Evolutionary conservation across 2,797 vertebrate species (phyloP).

Genomic region (Pipistrellus kuhlii): DNA sequence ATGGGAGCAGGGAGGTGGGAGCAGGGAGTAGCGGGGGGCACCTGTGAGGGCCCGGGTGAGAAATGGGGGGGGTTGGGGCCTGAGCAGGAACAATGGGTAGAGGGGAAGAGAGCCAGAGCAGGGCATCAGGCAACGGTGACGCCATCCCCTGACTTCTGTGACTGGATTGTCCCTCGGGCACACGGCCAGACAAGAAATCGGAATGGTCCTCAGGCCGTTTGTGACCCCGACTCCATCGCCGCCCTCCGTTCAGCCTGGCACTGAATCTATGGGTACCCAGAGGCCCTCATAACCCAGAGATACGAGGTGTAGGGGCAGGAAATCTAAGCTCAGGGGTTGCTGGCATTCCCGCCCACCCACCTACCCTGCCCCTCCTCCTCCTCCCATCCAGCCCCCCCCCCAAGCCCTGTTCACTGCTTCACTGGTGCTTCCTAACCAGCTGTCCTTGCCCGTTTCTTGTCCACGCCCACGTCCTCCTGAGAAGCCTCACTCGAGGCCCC

Average conservation of each 20-base stretch:
- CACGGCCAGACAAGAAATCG: neutral
- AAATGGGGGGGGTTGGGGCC: neutral
- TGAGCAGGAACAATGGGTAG: neutral
- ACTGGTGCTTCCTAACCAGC: neutral
- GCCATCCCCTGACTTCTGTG: neutral
- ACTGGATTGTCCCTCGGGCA: neutral
- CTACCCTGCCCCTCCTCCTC: neutral
- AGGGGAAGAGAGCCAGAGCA: neutral
- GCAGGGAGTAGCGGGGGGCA: neutral
- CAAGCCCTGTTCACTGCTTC: neutral
- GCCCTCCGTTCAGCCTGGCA: neutral
- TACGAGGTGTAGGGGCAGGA: neutral
- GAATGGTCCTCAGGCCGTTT: neutral
- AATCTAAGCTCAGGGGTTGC: neutral
- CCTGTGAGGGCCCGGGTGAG: neutral
- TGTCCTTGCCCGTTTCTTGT: neutral
- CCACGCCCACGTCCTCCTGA: neutral
- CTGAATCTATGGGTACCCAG: neutral
- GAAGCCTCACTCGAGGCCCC: neutral
- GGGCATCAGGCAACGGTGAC: neutral
- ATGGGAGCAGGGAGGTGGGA: too few species aligned
- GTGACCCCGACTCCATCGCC: neutral
- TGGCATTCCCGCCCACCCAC: neutral
- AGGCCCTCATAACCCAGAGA: neutral
- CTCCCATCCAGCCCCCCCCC: rapidly evolving